Conservation (phyloP, 1,140 invertebrate genomes). For the Aporrectodea caliginosa region DNA sequence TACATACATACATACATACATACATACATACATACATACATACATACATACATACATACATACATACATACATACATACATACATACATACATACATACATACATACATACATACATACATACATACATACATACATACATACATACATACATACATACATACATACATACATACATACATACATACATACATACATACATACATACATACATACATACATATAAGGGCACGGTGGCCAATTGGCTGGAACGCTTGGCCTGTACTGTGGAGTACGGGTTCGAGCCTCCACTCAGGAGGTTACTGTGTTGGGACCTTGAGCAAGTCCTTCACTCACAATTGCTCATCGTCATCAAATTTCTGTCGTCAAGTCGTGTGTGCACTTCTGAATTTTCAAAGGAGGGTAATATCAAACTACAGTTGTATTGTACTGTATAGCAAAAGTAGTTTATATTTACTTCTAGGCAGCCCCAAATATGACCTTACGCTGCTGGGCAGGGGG, state of each 20-base stretch:
- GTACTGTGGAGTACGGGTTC: too few relatives aligned
- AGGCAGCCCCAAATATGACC: too few relatives aligned
- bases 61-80: conserved; percentile 15
- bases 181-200: conserved; percentile 24
- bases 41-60: conserved; percentile 19
- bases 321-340: too few relatives aligned
- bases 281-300: neutral
- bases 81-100: conserved; percentile 29
- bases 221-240: neutral
- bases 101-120: conserved; percentile 32
- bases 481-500: too few relatives aligned
- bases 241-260: too few relatives aligned
- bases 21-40: conserved; percentile 27
- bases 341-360: neutral
- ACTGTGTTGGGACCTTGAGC: neutral
- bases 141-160: conserved; percentile 31
- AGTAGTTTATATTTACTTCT: too few relatives aligned
- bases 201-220: conserved; percentile 5
- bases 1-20: conserved; percentile 9
- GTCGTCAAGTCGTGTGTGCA: neutral
- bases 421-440: too few relatives aligned
- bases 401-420: too few relatives aligned
- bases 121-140: conserved; percentile 31
- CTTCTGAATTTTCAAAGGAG: neutral
- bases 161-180: conserved; percentile 30